Conservation (phyloP, 2,113 vertebrate species). For the Columba livia region DNA sequence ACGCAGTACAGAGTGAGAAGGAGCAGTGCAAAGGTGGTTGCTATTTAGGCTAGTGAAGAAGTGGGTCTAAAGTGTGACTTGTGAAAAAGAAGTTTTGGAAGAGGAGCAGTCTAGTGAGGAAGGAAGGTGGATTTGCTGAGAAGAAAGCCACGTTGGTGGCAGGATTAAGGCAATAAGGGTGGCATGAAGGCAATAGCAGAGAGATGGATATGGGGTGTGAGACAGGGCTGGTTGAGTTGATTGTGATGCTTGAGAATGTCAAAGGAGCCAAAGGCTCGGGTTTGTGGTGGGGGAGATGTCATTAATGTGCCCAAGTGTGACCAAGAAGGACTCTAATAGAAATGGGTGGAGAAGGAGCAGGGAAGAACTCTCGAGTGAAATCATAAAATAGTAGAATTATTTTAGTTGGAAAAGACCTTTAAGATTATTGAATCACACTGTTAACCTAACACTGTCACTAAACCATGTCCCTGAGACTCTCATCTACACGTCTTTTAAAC, state of each 20-base stretch:
- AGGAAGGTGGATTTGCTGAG: background rate
- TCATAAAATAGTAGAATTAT: too few relatives aligned
- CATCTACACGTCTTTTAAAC: too few relatives aligned
- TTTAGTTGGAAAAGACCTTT: too few relatives aligned
- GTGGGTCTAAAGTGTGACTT: background rate
- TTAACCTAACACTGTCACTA: too few relatives aligned
- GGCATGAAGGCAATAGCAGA: background rate
- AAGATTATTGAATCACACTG: too few relatives aligned
- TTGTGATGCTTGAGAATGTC: background rate
- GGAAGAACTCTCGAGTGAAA: background rate
- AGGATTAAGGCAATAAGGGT: background rate
- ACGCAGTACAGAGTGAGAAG: accelerated
- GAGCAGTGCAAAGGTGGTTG: background rate
- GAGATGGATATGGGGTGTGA: background rate
- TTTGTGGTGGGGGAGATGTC: background rate
- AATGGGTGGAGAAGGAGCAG: background rate
- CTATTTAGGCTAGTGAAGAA: background rate
- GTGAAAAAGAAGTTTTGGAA: background rate
- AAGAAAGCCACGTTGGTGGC: background rate
- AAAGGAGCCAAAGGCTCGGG: background rate
- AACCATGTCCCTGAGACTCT: too few relatives aligned
- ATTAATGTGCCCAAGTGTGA: background rate
- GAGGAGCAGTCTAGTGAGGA: background rate
- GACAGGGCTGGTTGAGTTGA: background rate
- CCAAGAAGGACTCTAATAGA: background rate